These are phyloP conservation scores for Sceloporus undulatus DNA, from an alignment of 2,113 vertebrate genomes.

Conservation along the genomic window DNA sequence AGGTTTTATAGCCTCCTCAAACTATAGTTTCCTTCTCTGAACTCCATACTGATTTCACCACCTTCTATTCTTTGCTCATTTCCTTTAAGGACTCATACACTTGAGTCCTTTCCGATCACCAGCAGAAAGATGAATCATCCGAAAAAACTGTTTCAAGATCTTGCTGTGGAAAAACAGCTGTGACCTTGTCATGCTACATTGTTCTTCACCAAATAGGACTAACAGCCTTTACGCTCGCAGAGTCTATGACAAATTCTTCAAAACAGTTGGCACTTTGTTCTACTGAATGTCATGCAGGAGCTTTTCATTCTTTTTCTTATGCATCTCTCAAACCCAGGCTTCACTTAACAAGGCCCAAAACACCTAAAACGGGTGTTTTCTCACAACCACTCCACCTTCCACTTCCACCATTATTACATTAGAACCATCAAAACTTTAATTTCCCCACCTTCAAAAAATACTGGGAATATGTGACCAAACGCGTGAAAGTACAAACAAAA, in stretches of 20 bases:
- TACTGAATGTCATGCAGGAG: slow-evolving; percentile 10
- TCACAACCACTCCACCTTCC: not conserved
- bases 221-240: slow-evolving; percentile 19
- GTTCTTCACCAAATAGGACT: slow-evolving; percentile 19
- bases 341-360: slow-evolving; percentile 18
- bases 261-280: not conserved
- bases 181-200: slow-evolving; percentile 25
- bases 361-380: slow-evolving; percentile 1
- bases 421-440: not conserved
- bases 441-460: not conserved
- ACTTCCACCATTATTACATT: not conserved
- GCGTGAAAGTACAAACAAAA: slow-evolving; percentile 1
- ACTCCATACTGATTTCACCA: slow-evolving; percentile 3
- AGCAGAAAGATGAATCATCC: slow-evolving; percentile 26
- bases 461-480: not conserved
- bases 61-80: slow-evolving; percentile 10
- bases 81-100: not conserved
- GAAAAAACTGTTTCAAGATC: slow-evolving; percentile 22
- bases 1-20: not conserved
- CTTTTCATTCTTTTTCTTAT: not conserved
- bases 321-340: not conserved
- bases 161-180: not conserved
- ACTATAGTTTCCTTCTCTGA: slow-evolving; percentile 22
- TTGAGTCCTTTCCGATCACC: not conserved
- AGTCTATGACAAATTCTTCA: not conserved